Evolutionary conservation across 2,113 vertebrate species (phyloP).

Genomic region (Dipodomys merriami): DNA sequence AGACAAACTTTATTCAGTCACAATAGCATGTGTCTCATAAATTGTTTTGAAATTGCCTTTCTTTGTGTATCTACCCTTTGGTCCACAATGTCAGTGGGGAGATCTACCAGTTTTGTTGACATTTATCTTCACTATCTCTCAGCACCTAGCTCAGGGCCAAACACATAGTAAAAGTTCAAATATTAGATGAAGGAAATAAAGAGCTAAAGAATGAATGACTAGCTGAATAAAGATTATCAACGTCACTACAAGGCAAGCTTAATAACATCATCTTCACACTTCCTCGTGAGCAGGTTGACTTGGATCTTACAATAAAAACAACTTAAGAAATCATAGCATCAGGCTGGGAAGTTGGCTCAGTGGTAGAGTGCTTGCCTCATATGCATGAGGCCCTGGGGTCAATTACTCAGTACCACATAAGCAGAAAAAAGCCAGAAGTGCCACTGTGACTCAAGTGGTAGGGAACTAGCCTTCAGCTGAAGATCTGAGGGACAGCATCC

Average conservation of each 20-base stretch:
- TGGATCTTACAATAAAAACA: slow-evolving; percentile 29
- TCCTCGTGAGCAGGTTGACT: background rate
- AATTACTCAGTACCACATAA: too few species aligned
- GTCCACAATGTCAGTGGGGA: background rate
- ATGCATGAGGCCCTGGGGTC: too few species aligned
- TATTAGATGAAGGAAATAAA: slow-evolving; percentile 4
- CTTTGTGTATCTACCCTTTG: background rate
- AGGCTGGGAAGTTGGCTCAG: too few species aligned
- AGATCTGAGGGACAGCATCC: too few species aligned
- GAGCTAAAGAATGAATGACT: background rate
- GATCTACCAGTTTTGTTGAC: background rate
- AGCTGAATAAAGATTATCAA: slow-evolving; percentile 14
- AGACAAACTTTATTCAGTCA: background rate
- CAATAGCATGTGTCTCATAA: background rate
- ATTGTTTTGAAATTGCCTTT: slow-evolving; percentile 17
- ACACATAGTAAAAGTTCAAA: background rate
- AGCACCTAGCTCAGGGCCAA: background rate
- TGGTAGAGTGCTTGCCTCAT: too few species aligned
- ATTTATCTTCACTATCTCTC: background rate
- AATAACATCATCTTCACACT: background rate
- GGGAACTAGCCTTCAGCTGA: too few species aligned
- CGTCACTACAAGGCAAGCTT: background rate
- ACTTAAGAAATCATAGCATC: background rate
- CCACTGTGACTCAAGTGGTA: too few species aligned
- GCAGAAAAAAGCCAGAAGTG: too few species aligned